Conservation (phyloP, 2,888 invertebrate genomes). For the Lingula anatina region DNA sequence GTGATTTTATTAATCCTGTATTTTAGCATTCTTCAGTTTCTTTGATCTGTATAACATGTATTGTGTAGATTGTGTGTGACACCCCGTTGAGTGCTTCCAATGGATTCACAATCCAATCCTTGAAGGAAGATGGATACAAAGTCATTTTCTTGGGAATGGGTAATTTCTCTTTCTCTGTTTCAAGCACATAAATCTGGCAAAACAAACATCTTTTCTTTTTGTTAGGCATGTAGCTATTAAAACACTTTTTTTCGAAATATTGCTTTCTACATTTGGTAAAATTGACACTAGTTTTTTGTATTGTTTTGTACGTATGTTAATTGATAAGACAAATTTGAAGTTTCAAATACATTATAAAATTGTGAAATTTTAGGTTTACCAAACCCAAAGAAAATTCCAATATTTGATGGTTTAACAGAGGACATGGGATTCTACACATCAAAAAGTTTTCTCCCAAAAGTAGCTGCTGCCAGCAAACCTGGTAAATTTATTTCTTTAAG, state of each 20-base stretch:
- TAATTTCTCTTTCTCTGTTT: slow-evolving; percentile 56
- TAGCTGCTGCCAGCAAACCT: slow-evolving; percentile 82
- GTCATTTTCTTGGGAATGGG: slow-evolving; percentile 67
- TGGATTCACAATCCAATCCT: slow-evolving; percentile 57
- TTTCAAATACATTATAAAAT: no score
- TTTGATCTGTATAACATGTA: no score
- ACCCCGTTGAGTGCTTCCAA: slow-evolving; percentile 60
- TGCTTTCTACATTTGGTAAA: no score
- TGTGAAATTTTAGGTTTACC: slow-evolving; percentile 92
- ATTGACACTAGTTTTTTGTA: no score
- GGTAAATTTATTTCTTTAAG: slow-evolving; percentile 56
- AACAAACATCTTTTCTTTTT: no score
- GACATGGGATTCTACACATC: slow-evolving; percentile 92
- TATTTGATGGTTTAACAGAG: slow-evolving; percentile 63
- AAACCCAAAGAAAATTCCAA: slow-evolving; percentile 74
- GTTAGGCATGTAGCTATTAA: no score
- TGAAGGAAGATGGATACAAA: slow-evolving; percentile 66
- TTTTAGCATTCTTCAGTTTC: no score
- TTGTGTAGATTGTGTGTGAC: slow-evolving; percentile 59
- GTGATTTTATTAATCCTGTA: no score
- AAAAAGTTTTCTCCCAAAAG: slow-evolving; percentile 85
- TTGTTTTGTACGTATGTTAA: no score
- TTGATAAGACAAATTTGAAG: no score
- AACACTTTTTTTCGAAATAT: no score
- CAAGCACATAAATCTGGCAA: no score